Evolutionary conservation across 1,140 invertebrate genomes (phyloP), one percentile per base, ranked within the genome.

Genomic region (Diabrotica undecimpunctata): DNA sequence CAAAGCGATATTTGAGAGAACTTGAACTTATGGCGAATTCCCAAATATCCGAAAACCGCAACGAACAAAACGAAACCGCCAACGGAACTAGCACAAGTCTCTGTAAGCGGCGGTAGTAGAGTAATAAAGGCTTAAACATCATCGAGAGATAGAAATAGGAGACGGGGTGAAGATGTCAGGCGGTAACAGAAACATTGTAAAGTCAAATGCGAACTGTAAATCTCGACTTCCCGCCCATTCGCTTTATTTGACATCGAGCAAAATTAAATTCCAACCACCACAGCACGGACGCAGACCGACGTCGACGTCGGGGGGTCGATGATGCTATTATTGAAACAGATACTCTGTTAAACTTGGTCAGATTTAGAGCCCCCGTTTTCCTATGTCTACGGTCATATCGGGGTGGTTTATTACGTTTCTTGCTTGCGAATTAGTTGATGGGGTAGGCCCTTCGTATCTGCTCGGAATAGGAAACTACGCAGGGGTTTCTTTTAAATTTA

Each of bases 141-240:
- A 25, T 25, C 25, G 25, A 25, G 25, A 25, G 25, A 25, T 46
- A 46, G 8, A 10, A 46, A 10, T n/a, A 50, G 6, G 57, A 54
- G 62, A 9, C 54, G 58, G 64, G 61, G 61, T 55, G 57, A 67
- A 67, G 68, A 67, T 67, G 64, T 65, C 55, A 57, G 51, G 25
- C 65, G 53, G 62, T 62, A 66, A 70, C 57, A 61, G 66, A 67
- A 72, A 72, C 68, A 70, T 72, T 73, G 70, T 70, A 72, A 72
- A 72, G 68, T 73, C 70, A 72, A 73, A 72, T 73, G 68, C 64
- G 62, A 53, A 62, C 66, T 63, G 70, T 73, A 73, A 73, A 73
- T 73, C 70, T 73, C 61, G 50, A 62, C 62, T 70, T 70, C 65
- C 72, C 72, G 70, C 72, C 72, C 72, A 65, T 62, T 64, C 64